Conservation (phyloP, 2,113 vertebrate species). For the Psephotus haematonotus region DNA sequence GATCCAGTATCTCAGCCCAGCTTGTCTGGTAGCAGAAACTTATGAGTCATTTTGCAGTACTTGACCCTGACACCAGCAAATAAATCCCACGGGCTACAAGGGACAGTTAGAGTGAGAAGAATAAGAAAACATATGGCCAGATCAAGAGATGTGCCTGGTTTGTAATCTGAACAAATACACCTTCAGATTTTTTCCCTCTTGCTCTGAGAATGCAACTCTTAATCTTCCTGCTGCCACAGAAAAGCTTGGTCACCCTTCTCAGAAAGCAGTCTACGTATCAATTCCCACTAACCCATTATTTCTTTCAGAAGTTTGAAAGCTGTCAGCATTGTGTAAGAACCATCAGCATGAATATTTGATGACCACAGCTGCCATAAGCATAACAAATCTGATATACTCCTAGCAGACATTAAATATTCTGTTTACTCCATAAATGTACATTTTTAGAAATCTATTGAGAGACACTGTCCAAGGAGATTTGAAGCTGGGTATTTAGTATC, state of each 20-base stretch:
- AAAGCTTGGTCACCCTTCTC: constrained; percentile 33
- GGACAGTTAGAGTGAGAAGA: not conserved
- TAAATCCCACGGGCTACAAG: not conserved
- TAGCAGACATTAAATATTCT: constrained; percentile 60
- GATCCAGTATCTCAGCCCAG: not conserved
- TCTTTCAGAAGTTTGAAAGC: constrained; percentile 54
- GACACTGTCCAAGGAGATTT: constrained; percentile 46
- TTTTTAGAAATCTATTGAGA: constrained; percentile 55
- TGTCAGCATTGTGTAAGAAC: constrained; percentile 54
- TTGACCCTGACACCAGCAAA: not conserved
- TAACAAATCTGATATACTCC: constrained; percentile 50
- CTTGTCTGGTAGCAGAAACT: not conserved
- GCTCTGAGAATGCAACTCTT: not conserved
- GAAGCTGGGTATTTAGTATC: constrained; percentile 41
- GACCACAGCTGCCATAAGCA: constrained; percentile 44
- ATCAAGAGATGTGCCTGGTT: not conserved
- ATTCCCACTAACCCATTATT: constrained; percentile 42
- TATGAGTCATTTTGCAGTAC: not conserved
- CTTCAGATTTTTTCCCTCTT: not conserved
- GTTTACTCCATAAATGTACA: constrained; percentile 61
- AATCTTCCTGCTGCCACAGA: not conserved
- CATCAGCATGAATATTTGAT: constrained; percentile 66
- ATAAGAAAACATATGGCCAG: not conserved
- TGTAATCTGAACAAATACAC: not conserved
- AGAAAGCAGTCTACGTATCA: constrained; percentile 44